Conservation (phyloP, 2,888 invertebrate genomes). For the Cacoxenus indagator region DNA sequence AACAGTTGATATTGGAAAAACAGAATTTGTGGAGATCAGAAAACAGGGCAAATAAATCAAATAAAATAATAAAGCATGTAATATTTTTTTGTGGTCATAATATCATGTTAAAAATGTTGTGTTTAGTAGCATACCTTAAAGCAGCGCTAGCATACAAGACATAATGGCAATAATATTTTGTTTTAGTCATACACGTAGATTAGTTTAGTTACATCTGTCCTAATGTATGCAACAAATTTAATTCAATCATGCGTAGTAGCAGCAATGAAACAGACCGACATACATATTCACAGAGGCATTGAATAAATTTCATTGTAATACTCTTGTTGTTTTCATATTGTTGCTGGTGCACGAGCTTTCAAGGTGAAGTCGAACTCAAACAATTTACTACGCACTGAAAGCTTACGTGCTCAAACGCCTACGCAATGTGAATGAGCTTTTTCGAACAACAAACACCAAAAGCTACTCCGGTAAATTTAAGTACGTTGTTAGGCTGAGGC, state of each 20-base stretch:
- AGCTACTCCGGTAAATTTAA: not conserved
- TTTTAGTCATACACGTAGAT: not conserved
- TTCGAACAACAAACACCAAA: slow-evolving; percentile 40
- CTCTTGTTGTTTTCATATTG: not conserved
- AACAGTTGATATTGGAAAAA: not conserved
- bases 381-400: slow-evolving; percentile 9
- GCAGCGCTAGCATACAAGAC: not conserved
- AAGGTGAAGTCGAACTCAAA: slow-evolving; percentile 50
- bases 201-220: slow-evolving; percentile 15
- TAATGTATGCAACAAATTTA: slow-evolving; percentile 18
- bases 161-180: not conserved
- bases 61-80: no score
- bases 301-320: not conserved
- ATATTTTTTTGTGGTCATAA: not conserved
- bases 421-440: slow-evolving; percentile 38
- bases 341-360: slow-evolving; percentile 34
- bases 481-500: not conserved
- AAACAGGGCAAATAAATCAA: not conserved
- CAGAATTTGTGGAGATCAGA: not conserved
- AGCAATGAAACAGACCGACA: slow-evolving; percentile 1
- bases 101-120: not conserved
- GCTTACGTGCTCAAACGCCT: slow-evolving; percentile 21
- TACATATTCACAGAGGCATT: slow-evolving; percentile 6
- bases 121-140: slow-evolving; percentile 6
- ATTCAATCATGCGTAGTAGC: slow-evolving; percentile 19